Conservation (phyloP, 2,888 invertebrate genomes). For the Coecobrya sp. region DNA sequence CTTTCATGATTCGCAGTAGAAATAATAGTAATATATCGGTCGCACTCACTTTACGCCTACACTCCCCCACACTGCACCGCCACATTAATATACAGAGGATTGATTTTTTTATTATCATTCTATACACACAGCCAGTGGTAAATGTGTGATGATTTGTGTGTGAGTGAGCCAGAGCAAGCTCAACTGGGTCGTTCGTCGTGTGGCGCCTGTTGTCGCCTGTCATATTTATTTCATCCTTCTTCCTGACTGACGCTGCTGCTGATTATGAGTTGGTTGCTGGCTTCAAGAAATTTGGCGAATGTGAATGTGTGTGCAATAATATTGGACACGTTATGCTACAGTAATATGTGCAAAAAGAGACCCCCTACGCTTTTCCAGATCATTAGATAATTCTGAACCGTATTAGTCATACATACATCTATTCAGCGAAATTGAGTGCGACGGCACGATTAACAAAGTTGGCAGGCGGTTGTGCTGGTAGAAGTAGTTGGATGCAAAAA, state of each 20-base stretch:
- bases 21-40: conserved; percentile 16
- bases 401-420: conserved; percentile 68
- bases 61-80: not conserved
- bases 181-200: conserved; percentile 68
- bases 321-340: conserved; percentile 55
- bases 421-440: conserved; percentile 63
- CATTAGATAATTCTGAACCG: conserved; percentile 67
- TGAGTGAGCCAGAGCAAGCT: conserved; percentile 44
- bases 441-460: conserved; percentile 58
- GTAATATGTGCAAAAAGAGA: conserved; percentile 64
- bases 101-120: not conserved
- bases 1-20: not conserved
- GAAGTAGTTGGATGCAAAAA: too few species aligned
- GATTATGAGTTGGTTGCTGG: conserved; percentile 22
- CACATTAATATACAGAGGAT: not conserved
- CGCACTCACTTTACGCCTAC: conserved; percentile 44
- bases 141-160: conserved; percentile 67
- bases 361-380: conserved; percentile 80
- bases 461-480: not conserved
- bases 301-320: not conserved
- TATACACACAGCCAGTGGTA: not conserved
- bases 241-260: conserved; percentile 55
- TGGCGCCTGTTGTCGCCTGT: conserved; percentile 79
- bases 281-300: conserved; percentile 48
- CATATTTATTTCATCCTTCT: conserved; percentile 72